These are phyloP conservation scores for Taenioides sp. DNA, from an alignment of 2,797 vertebrate species.

Conservation along the genomic window DNA sequence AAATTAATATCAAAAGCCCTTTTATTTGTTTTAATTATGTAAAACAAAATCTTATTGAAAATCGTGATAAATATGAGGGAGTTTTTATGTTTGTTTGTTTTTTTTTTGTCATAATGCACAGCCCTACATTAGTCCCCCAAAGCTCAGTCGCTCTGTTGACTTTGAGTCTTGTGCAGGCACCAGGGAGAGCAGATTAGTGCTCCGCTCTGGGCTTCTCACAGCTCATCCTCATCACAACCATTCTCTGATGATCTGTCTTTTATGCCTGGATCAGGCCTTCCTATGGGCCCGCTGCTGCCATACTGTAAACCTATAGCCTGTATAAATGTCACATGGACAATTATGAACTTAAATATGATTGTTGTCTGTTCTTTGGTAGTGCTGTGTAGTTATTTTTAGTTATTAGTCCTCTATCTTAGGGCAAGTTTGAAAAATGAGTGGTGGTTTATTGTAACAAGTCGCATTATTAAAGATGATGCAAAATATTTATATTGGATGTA, in stretches of 20 bases:
- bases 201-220: conserved; percentile 60
- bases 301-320: conserved; percentile 44
- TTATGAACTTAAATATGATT: conserved; percentile 1
- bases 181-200: conserved; percentile 76
- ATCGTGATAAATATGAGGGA: no score
- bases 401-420: conserved; percentile 61
- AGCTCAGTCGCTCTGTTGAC: conserved; percentile 59
- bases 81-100: no score
- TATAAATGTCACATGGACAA: conserved; percentile 57
- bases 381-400: conserved; percentile 49
- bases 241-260: conserved; percentile 64
- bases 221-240: conserved; percentile 58
- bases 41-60: no score
- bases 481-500: not conserved
- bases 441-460: not conserved
- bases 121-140: not conserved
- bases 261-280: conserved; percentile 65
- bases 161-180: conserved; percentile 70
- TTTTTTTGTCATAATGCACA: no score
- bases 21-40: no score
- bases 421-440: conserved; percentile 50
- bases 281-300: conserved; percentile 50
- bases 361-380: not conserved
- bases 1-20: no score
- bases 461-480: not conserved